phyloP scores from a whole-genome alignment of 1,140 invertebrate genomes.

The Macrobrachium nipponense region DNA sequence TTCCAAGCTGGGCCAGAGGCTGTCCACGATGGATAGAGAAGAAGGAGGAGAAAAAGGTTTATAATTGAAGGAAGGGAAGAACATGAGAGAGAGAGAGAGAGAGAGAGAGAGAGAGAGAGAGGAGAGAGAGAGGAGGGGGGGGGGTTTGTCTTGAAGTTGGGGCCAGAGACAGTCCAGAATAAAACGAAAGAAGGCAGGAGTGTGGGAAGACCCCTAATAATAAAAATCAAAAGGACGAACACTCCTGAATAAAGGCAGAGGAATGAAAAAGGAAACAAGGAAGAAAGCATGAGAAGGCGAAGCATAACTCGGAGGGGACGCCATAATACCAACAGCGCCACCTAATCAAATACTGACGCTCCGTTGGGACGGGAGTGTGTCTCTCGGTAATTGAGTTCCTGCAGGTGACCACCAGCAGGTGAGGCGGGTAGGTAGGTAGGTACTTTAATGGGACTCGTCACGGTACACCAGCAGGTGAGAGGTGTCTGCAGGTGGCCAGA shows the following conservation, averaged over 20 bases:
- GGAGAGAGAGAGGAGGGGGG: not conserved
- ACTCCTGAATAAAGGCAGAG: not conserved
- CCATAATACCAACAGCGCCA: too few relatives aligned
- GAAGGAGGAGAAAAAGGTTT: not conserved
- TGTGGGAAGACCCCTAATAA: not conserved
- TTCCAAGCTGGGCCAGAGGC: not conserved
- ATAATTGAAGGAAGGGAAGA: not conserved
- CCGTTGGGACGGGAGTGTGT: too few relatives aligned
- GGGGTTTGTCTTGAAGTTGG: not conserved
- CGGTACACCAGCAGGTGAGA: too few relatives aligned
- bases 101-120: not conserved
- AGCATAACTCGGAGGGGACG: not conserved
- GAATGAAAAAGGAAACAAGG: not conserved
- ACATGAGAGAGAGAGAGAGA: not conserved
- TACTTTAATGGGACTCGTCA: too few relatives aligned
- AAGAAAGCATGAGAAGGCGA: not conserved
- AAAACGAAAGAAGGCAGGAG: not conserved
- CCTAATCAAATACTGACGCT: too few relatives aligned
- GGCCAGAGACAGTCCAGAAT: not conserved
- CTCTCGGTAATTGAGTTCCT: too few relatives aligned
- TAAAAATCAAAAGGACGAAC: not conserved
- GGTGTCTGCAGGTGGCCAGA: too few relatives aligned
- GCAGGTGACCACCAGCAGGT: too few relatives aligned
- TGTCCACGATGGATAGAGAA: not conserved
- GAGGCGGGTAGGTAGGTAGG: too few relatives aligned